Evolutionary conservation across 2,888 invertebrate species (phyloP).

Genomic region (Mythimna vitellina): DNA sequence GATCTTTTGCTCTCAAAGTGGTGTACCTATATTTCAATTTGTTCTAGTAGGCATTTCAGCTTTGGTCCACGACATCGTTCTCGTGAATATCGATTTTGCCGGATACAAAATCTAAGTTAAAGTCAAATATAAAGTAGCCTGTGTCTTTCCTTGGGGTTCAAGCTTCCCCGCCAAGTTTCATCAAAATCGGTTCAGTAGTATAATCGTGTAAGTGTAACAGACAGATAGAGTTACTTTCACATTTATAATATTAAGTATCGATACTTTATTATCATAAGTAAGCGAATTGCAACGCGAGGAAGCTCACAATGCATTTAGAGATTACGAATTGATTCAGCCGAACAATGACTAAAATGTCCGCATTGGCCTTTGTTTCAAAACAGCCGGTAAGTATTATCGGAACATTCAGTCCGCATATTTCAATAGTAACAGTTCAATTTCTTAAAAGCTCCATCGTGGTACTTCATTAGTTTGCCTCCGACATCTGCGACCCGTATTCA

Average conservation of each 20-base stretch:
- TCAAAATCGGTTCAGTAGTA: no score
- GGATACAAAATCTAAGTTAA: no score
- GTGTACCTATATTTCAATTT: no score
- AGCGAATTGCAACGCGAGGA: slow-evolving; percentile 8
- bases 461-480: slow-evolving; percentile 83
- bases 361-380: slow-evolving; percentile 39
- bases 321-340: slow-evolving; percentile 43
- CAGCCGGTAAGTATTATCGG: slow-evolving; percentile 27
- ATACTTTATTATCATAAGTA: neutral
- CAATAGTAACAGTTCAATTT: slow-evolving; percentile 80
- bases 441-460: slow-evolving; percentile 81
- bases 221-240: neutral
- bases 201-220: neutral
- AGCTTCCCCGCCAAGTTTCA: no score
- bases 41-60: no score
- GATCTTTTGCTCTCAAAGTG: no score
- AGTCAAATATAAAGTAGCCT: no score
- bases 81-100: no score
- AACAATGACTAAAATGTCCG: slow-evolving; percentile 45
- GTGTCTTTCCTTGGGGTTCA: no score
- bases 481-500: slow-evolving; percentile 82
- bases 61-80: no score
- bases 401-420: slow-evolving; percentile 56
- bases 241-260: neutral
- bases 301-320: slow-evolving; percentile 30